Evolutionary conservation across 2,888 invertebrate genomes (phyloP).

Genomic region (Papilio gigon): DNA sequence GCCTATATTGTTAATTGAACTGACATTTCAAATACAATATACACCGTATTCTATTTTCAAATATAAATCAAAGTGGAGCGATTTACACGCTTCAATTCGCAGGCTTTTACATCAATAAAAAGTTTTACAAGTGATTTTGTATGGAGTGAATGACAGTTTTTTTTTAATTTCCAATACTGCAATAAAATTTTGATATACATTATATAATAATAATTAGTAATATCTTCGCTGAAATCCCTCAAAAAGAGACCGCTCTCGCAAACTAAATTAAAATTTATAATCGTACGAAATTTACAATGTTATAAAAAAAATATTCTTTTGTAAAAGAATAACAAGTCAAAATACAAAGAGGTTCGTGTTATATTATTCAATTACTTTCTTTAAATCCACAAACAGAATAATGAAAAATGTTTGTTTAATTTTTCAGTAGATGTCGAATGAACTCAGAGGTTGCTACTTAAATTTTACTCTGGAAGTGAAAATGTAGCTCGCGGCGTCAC

Average conservation of each 20-base stretch:
- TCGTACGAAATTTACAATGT: not conserved
- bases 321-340: not conserved
- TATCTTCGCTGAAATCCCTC: not conserved
- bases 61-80: conserved; percentile 25
- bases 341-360: conserved; percentile 25
- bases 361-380: conserved; percentile 33
- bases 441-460: conserved; percentile 19
- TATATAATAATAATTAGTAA: too few relatives aligned
- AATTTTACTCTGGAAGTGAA: conserved; percentile 28
- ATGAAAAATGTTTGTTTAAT: conserved; percentile 34
- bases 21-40: conserved; percentile 60
- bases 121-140: not conserved
- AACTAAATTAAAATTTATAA: conserved; percentile 7
- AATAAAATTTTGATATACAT: too few relatives aligned
- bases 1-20: conserved; percentile 68
- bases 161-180: too few relatives aligned
- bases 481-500: conserved; percentile 34
- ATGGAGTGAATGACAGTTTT: not conserved
- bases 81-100: conserved; percentile 13
- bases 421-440: conserved; percentile 22
- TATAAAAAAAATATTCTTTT: not conserved
- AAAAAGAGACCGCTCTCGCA: not conserved
- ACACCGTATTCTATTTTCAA: conserved; percentile 37
- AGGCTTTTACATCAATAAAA: not conserved
- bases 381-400: conserved; percentile 22